Base-by-base conservation (phyloP, 2,113 vertebrate species). In the Lepus timidus region DNA sequence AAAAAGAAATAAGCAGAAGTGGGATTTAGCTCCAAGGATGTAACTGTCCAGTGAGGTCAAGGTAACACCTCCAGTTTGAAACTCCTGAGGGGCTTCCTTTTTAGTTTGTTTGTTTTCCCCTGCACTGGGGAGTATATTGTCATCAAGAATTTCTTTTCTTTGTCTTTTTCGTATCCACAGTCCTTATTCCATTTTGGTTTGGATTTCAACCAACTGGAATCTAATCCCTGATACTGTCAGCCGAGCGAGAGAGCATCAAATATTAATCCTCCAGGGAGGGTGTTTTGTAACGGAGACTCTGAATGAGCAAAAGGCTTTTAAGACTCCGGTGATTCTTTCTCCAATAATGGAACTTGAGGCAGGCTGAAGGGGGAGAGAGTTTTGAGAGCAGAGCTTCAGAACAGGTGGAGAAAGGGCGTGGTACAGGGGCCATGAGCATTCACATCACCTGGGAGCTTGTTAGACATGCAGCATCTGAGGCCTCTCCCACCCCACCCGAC, bases 161-260 rank as follows among this genome's bases (percentile, higher is more conserved):
- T 44, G 55, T 71, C 31, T 27, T 16, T 85, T 67, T 29, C 27
- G 52, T 25, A 68, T n/a, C 36, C 33, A 85, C n/a, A 39, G 39
- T 49, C 27, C 23, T 95, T 76, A 58, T 36, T 65, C 22, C 39
- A 70, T 70, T 96, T 94, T 25, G 68, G 86, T 83, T 85, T 96
- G 94, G 68, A 93, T 93, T 85, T 92, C 91, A 92, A 83, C 74
- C 51, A 61, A 16, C 1, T 36, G 96, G 90, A 96, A 95, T 33
- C 31, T 90, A 52, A 92, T 92, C 78, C 78, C 64, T 61, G 58
- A 70, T 58, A n/a, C 33, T 75, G 49, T 88, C 70, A 85, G 52
- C 84, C 8, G 74, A 93, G 79, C 91, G 49, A 80, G 49, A 51
- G 55, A 58, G 22, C 61, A 95, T 89, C 86, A 73, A 22, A 76